Percentiles rank a stretch among this genome's conserved stretches.
These are phyloP conservation scores for Crypturellus tataupa DNA, from an alignment of 2,797 vertebrate species.

Conservation along the genomic window DNA sequence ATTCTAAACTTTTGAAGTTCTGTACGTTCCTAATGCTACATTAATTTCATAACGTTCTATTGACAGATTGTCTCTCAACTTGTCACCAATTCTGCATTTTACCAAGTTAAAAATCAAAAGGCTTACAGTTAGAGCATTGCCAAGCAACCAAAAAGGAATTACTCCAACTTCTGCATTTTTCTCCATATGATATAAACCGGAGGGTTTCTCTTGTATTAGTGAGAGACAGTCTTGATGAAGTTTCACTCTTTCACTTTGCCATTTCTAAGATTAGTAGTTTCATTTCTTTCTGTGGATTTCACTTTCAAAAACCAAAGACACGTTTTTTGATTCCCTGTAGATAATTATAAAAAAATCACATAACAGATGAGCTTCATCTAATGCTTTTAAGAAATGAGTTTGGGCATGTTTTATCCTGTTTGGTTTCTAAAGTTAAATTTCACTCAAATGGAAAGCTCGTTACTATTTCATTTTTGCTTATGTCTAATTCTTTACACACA, in stretches of 20 bases:
- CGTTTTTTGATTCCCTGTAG: background rate
- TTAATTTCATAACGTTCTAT: background rate
- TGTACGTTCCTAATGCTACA: background rate
- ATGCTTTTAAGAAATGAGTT: background rate
- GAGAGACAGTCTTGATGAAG: background rate
- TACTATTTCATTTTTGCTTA: background rate
- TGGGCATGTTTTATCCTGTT: background rate
- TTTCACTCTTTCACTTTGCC: background rate
- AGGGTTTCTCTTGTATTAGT: background rate
- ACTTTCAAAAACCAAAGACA: background rate
- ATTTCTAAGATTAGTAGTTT: background rate
- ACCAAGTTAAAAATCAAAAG: background rate
- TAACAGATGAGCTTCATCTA: background rate
- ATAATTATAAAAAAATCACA: background rate
- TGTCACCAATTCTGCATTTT: slow-evolving; percentile 25
- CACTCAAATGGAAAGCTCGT: background rate
- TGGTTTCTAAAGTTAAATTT: background rate
- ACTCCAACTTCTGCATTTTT: slow-evolving; percentile 39
- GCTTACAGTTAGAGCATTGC: slow-evolving; percentile 36
- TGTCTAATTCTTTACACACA: background rate
- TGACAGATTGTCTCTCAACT: background rate
- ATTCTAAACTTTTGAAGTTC: background rate
- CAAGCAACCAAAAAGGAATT: slow-evolving; percentile 52
- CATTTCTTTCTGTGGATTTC: background rate
- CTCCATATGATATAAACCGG: background rate